Conservation (phyloP, 2,888 invertebrate genomes). For the Julus scandinavius region DNA sequence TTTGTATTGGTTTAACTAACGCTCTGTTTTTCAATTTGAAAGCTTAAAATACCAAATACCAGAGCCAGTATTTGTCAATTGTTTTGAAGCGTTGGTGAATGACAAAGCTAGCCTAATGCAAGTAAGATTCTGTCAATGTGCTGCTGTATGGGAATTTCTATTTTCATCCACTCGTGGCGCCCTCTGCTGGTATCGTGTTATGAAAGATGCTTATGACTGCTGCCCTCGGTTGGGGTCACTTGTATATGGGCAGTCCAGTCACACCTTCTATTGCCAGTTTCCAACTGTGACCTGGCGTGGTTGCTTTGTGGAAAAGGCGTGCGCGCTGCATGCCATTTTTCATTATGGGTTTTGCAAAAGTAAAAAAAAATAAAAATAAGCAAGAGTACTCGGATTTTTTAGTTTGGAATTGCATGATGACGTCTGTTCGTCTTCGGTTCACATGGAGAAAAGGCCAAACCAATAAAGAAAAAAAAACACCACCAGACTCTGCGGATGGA, state of each 20-base stretch:
- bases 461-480: background rate
- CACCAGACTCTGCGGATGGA: background rate
- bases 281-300: conserved; percentile 51
- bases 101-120: too few relatives aligned
- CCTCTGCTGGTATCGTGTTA: background rate
- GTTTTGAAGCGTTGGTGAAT: too few relatives aligned
- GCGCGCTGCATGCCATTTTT: conserved; percentile 41
- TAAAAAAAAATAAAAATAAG: background rate
- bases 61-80: too few relatives aligned
- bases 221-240: conserved; percentile 38
- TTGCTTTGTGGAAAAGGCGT: conserved; percentile 47
- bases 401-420: conserved; percentile 36
- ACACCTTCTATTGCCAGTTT: conserved; percentile 51
- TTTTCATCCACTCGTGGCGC: background rate
- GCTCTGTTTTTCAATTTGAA: too few relatives aligned
- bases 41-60: too few relatives aligned
- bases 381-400: background rate
- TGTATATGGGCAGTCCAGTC: conserved; percentile 34
- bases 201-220: background rate
- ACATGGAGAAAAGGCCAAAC: background rate
- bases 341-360: conserved; percentile 30
- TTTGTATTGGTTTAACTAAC: too few relatives aligned
- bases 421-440: conserved; percentile 25
- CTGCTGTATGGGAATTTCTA: background rate
- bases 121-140: background rate